Conservation (phyloP, 2,888 invertebrate species). For the Caenorhabditis angaria region DNA sequence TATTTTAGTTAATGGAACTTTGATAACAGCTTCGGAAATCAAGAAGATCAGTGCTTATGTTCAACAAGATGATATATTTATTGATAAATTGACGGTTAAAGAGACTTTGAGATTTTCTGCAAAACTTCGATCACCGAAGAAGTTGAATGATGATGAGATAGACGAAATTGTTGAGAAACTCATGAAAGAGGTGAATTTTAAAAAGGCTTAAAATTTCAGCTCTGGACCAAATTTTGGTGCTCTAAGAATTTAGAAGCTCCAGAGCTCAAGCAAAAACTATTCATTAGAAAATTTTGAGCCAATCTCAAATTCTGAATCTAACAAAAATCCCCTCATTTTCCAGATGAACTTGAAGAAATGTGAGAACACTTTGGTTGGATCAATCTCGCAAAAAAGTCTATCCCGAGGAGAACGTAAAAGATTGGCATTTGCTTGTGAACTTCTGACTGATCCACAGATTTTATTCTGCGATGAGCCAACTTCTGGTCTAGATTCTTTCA, state of each 20-base stretch:
- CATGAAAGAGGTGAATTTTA: no score
- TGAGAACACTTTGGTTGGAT: slow-evolving; percentile 46
- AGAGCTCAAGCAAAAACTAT: no score
- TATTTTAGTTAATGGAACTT: slow-evolving; percentile 44
- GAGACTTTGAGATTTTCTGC: slow-evolving; percentile 87
- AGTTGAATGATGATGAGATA: slow-evolving; percentile 54
- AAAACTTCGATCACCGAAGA: slow-evolving; percentile 32
- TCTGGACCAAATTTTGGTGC: no score
- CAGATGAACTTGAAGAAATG: slow-evolving; percentile 45
- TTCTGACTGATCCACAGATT: slow-evolving; percentile 55
- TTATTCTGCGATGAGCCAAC: slow-evolving; percentile 60
- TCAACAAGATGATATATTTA: slow-evolving; percentile 88
- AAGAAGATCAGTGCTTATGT: slow-evolving; percentile 83
- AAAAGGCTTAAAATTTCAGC: no score
- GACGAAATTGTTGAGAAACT: slow-evolving; percentile 40
- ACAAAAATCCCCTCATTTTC: no score
- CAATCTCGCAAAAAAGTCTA: slow-evolving; percentile 80
- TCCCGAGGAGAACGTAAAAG: slow-evolving; percentile 93
- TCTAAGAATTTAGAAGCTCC: no score
- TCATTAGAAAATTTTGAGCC: no score
- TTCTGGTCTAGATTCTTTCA: slow-evolving; percentile 54
- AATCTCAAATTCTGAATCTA: no score
- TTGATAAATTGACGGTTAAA: slow-evolving; percentile 83
- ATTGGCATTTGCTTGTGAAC: slow-evolving; percentile 16
- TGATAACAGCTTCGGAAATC: slow-evolving; percentile 72